Evolutionary conservation across 2,888 invertebrate species (phyloP).

Genomic region (Thera obeliscata): DNA sequence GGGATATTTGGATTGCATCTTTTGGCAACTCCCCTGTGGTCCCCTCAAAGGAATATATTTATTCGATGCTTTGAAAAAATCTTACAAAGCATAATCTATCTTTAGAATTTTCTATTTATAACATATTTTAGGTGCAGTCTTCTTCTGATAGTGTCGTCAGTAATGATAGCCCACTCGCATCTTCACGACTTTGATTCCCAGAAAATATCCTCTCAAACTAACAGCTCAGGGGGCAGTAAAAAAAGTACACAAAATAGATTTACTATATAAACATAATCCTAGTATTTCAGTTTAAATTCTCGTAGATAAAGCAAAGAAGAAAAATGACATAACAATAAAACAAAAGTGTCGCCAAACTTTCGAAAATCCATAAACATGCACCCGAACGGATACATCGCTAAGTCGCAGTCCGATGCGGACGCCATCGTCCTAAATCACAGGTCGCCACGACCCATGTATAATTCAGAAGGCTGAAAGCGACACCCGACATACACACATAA

Average conservation of each 20-base stretch:
- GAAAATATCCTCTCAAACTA: too few relatives aligned
- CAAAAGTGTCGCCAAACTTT: slow-evolving; percentile 51
- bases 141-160: too few relatives aligned
- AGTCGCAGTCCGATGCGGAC: slow-evolving; percentile 62
- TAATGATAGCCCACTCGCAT: too few relatives aligned
- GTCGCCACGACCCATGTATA: slow-evolving; percentile 73
- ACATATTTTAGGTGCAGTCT: background rate
- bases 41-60: slow-evolving; percentile 8
- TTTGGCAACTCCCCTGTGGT: slow-evolving; percentile 17
- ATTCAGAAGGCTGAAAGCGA: slow-evolving; percentile 74
- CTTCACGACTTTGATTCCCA: too few relatives aligned
- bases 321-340: slow-evolving; percentile 29
- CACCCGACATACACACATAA: slow-evolving; percentile 67
- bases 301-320: background rate
- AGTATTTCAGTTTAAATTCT: too few relatives aligned
- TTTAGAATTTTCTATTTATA: background rate
- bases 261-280: too few relatives aligned
- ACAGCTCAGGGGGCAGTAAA: too few relatives aligned
- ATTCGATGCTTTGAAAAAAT: slow-evolving; percentile 11
- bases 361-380: slow-evolving; percentile 52
- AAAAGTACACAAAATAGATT: too few relatives aligned
- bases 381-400: slow-evolving; percentile 61
- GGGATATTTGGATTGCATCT: slow-evolving; percentile 20
- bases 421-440: slow-evolving; percentile 74
- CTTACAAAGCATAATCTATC: background rate